Conservation (phyloP, 1,140 invertebrate genomes). For the Drosophila burlai region DNA sequence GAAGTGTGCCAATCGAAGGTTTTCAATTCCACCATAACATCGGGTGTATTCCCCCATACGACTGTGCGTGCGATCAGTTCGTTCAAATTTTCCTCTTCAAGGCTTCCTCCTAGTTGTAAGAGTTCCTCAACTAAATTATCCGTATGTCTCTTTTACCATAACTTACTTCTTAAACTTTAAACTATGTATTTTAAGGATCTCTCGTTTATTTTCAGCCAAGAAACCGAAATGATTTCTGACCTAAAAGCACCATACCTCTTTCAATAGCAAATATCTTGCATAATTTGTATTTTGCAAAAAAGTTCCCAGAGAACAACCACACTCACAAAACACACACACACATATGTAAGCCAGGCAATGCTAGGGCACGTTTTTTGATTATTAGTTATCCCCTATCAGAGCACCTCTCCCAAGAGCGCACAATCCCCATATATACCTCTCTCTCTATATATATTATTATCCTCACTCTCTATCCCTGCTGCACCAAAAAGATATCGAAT, state of each 20-base stretch:
- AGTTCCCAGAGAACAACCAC: conserved; percentile 4
- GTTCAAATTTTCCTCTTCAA: conserved; percentile 51
- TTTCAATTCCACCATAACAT: not conserved
- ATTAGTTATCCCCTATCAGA: conserved; percentile 40
- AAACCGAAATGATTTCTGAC: conserved; percentile 19
- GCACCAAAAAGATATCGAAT: conserved; percentile 26
- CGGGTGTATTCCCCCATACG: not conserved
- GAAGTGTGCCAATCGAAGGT: not conserved
- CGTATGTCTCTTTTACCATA: conserved; percentile 32
- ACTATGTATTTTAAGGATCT: conserved; percentile 36
- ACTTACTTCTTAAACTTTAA: conserved; percentile 32
- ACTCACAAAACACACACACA: conserved; percentile 14
- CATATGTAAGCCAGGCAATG: conserved; percentile 34
- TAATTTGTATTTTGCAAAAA: conserved; percentile 27
- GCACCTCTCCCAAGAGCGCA: conserved; percentile 44
- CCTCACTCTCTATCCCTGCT: conserved; percentile 30
- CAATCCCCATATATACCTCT: conserved; percentile 32
- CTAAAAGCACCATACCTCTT: conserved; percentile 9
- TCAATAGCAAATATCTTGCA: conserved; percentile 7
- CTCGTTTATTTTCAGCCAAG: conserved; percentile 45
- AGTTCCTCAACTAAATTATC: conserved; percentile 8
- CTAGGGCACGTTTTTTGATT: conserved; percentile 37
- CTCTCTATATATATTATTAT: conserved; percentile 32
- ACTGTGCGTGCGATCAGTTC: conserved; percentile 27
- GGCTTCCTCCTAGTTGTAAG: conserved; percentile 29